Base-by-base conservation (phyloP, 2,113 vertebrate species). In the Acinonyx jubatus region DNA sequence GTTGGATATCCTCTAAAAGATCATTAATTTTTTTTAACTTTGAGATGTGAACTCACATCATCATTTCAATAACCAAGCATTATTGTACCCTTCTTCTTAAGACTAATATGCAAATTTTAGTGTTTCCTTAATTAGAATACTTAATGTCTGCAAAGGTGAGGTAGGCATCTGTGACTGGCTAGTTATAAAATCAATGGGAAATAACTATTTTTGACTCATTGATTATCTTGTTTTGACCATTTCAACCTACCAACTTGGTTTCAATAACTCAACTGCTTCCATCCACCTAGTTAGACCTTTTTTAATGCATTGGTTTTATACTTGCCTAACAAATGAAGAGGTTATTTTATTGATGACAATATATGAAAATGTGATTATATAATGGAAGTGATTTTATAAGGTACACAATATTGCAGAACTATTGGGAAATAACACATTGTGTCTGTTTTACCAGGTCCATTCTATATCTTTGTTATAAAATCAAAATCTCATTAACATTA, bases 231-330 rank as follows among this genome's bases (percentile, higher is more conserved):
- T 85, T 94, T 65, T 91, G 7, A 80, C 13, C 23, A 61, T 88
- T 94, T 95, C 55, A 36, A 5, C 16, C 9, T 74, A 66, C 29
- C 21, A 86, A 11, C 36, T 86, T 86, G 6, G 71, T 92, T 92
- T 86, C 31, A 82, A 1, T 78, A 92, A 52, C 55, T 38, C 12
- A 89, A 4, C 41, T 89, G 3, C 63, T 85, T 97, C 25, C 7
- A 7, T 89, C 21, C n/a, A 94, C 2, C n/a, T 3, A 0, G 2
- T 36, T 97, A 73, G 31, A 61, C 21, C 14, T 63, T 86, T 83
- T 88, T 80, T 65, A 96, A 45, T 84, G 16, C 4, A 27, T 78
- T 83, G 9, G 7, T 87, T 93, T 84, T 95, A 96, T 78, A 63
- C 18, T 79, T 79, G 45, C 61, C 13, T 69, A 92, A 19, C 31